Base-by-base conservation (phyloP, 2,113 vertebrate genomes). In the Dromaius novaehollandiae region DNA sequence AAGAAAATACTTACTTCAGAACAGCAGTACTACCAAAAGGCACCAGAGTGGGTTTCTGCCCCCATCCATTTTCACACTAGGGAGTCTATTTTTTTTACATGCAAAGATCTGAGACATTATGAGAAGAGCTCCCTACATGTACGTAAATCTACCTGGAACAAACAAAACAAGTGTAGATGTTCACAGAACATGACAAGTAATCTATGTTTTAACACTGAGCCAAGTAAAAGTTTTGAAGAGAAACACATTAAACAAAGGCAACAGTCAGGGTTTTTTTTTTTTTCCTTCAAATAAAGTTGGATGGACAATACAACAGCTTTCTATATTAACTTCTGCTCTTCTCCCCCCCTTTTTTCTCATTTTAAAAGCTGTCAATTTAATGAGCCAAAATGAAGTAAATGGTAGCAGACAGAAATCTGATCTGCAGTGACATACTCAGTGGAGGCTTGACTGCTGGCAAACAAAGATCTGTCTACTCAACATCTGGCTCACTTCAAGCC, bases 281-380 rank as follows among this genome's bases (percentile, higher is more conserved):
- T 46, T 56, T 82, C 9, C 36, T 74, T 38, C 38, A 69, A 70
- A 28, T 13, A 73, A 85, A 6, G 6, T 5, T 24, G n/a, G 14
- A 78, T 10, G 3, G 58, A 94, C n/a, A 68, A 30, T 16, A 53
- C 6, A 34, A 60, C 9, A 60, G 44, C 21, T 66, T 78, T 80
- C 55, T 58, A 19, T 12, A 55, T 14, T n/a, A 71, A 48, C 25
- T 85, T 83, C 21, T 76, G 8, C 16, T 58, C 34, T 42, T 65
- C 14, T 6, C 5, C 5, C 11, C n/a, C 8, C 18, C 5, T 13
- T 61, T 56, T 69, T 58, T 13, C 46, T 86, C n/a, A 26, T 75
- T 91, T 90, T 70, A 94, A 82, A 96, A 89, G 34, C 38, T 82
- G 82, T 65, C 80, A 76, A 74, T 86, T 91, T 69, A 95, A 86